These are phyloP conservation scores for Nymphalis urticae DNA, from an alignment of 2,888 invertebrate species.

Conservation along the genomic window DNA sequence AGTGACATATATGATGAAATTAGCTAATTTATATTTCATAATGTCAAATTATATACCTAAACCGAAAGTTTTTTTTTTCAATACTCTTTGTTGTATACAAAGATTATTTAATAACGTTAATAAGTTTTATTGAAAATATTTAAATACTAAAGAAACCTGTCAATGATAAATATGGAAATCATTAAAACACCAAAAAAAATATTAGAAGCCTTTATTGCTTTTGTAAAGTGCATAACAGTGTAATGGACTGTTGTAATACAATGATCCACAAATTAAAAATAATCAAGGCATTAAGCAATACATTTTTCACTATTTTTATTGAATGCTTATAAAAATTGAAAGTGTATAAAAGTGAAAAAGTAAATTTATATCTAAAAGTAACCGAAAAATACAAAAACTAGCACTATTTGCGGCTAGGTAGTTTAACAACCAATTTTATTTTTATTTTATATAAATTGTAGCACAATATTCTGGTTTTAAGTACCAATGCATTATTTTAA, in stretches of 20 bases:
- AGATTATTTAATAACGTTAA: no score
- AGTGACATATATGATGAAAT: no score
- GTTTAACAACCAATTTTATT: no score
- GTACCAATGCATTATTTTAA: constrained; percentile 6
- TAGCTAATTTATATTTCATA: no score
- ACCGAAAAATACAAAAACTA: not conserved
- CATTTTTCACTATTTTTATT: not conserved
- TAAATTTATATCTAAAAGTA: constrained; percentile 3
- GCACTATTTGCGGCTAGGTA: not conserved
- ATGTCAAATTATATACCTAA: no score
- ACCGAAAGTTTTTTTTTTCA: no score
- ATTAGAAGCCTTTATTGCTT: constrained; percentile 31
- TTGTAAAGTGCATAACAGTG: constrained; percentile 16
- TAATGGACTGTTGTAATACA: constrained; percentile 12
- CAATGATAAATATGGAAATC: not conserved
- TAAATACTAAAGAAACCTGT: no score
- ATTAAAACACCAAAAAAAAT: constrained; percentile 18
- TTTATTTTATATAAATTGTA: not conserved
- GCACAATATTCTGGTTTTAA: not conserved
- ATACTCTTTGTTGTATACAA: no score
- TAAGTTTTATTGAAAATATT: no score
- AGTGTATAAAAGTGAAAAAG: constrained; percentile 4
- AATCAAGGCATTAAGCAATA: not conserved
- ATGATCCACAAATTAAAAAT: not conserved
- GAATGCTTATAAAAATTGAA: not conserved